A percentile compares a stretch with the other conserved stretches of the same genome.
Conservation (phyloP, 2,113 vertebrate genomes). For the Paedocypris sp. region DNA sequence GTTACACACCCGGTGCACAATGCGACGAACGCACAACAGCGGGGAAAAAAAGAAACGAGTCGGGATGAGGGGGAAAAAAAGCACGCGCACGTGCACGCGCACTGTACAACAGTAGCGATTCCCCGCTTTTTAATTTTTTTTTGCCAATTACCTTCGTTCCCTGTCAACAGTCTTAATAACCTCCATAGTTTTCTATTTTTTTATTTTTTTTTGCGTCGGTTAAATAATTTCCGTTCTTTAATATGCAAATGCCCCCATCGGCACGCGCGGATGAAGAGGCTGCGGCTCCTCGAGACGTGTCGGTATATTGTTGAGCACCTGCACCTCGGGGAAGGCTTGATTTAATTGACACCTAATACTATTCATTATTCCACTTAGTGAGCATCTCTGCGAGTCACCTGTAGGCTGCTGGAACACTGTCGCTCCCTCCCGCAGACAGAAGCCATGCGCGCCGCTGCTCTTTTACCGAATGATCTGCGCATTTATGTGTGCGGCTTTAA, state of each 20-base stretch:
- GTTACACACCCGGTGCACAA: constrained; percentile 99
- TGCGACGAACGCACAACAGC: constrained; percentile 73
- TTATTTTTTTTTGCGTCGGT: constrained; percentile 71
- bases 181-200: constrained; percentile 73
- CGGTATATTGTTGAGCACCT: constrained; percentile 96
- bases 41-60: constrained; percentile 55
- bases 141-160: constrained; percentile 99
- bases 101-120: constrained; percentile 90
- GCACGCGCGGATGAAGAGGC: constrained; percentile 97
- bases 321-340: constrained; percentile 86
- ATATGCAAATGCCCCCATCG: constrained; percentile 93
- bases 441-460: no score
- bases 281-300: constrained; percentile 86
- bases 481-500: no score
- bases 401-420: constrained; percentile 70
- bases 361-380: constrained; percentile 99
- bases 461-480: no score
- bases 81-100: constrained; percentile 51
- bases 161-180: constrained; percentile 99
- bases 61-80: constrained; percentile 12
- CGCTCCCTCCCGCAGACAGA: constrained; percentile 76
- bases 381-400: constrained; percentile 98
- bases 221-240: constrained; percentile 99
- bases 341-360: constrained; percentile 99
- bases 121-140: constrained; percentile 99